Conservation (phyloP, 2,888 invertebrate genomes). For the Aleiodes alternator region DNA sequence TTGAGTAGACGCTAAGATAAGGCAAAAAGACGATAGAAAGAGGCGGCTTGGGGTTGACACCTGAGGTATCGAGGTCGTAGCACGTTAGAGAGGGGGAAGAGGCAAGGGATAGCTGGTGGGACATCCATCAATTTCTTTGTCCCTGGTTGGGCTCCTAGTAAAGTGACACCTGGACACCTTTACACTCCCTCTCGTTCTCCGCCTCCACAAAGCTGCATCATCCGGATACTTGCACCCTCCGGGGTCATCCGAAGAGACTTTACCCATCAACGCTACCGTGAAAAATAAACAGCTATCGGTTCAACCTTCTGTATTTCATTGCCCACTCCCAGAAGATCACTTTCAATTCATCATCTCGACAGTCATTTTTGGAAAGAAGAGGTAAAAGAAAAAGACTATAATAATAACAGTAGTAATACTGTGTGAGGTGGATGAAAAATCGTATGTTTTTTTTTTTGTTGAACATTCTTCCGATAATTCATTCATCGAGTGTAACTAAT, state of each 20-base stretch:
- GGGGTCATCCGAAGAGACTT: constrained; percentile 26
- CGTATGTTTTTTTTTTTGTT: constrained; percentile 12
- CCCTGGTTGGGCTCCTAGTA: constrained; percentile 70
- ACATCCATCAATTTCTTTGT: constrained; percentile 71
- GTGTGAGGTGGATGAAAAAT: constrained; percentile 10
- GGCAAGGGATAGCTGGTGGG: constrained; percentile 52
- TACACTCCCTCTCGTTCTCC: constrained; percentile 32
- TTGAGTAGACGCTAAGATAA: constrained; percentile 33
- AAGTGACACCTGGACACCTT: constrained; percentile 48
- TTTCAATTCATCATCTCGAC: constrained; percentile 41
- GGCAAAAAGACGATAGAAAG: constrained; percentile 9
- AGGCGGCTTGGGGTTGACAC: constrained; percentile 64
- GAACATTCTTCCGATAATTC: constrained; percentile 30
- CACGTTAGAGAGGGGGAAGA: constrained; percentile 58
- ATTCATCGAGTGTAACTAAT: constrained; percentile 58
- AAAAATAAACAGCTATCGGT: constrained; percentile 62
- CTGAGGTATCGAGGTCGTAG: constrained; percentile 68
- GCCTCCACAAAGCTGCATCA: constrained; percentile 24
- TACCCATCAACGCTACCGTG: constrained; percentile 20
- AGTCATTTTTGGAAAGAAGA: constrained; percentile 10
- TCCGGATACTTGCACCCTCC: constrained; percentile 30
- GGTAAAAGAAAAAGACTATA: background rate
- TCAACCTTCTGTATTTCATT: constrained; percentile 6
- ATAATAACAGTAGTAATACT: too few species aligned
- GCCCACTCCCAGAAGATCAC: constrained; percentile 25